A percentile compares a stretch with the other conserved stretches of the same genome.
Evolutionary conservation across 1,140 invertebrate genomes (phyloP).

Genomic region (Euschistus heros): DNA sequence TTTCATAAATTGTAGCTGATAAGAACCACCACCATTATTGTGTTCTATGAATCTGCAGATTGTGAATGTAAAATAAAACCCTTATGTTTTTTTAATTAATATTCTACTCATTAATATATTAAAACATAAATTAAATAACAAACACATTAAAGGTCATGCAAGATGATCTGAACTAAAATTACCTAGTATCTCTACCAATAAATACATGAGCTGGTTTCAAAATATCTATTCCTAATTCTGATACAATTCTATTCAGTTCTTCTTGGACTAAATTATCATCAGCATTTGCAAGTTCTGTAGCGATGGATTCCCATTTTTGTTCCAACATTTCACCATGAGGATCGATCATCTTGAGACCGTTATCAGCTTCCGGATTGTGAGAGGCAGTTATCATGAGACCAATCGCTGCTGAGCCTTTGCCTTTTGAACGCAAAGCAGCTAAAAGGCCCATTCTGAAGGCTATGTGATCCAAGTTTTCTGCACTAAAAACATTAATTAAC

Average conservation of each 20-base stretch:
- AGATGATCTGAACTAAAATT: constrained; percentile 22
- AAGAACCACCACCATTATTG: too few species aligned
- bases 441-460: constrained; percentile 87
- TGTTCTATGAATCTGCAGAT: too few species aligned
- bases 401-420: constrained; percentile 60
- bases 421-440: constrained; percentile 73
- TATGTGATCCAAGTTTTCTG: constrained; percentile 70
- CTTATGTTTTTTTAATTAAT: too few species aligned
- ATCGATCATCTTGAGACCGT: constrained; percentile 95
- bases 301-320: constrained; percentile 76
- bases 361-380: constrained; percentile 92
- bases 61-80: too few species aligned
- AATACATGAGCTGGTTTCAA: constrained; percentile 49
- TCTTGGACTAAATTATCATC: constrained; percentile 40
- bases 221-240: constrained; percentile 54
- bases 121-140: too few species aligned
- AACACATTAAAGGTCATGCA: background rate
- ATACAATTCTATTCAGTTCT: constrained; percentile 42
- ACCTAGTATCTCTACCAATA: constrained; percentile 67
- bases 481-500: too few species aligned
- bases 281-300: constrained; percentile 73
- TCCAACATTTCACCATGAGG: constrained; percentile 94
- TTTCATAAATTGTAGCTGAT: too few species aligned
- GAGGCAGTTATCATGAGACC: constrained; percentile 99
- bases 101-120: too few species aligned